These are phyloP conservation scores for Chrysolina oricalcia DNA, from an alignment of 2,888 invertebrate species.

Conservation along the genomic window DNA sequence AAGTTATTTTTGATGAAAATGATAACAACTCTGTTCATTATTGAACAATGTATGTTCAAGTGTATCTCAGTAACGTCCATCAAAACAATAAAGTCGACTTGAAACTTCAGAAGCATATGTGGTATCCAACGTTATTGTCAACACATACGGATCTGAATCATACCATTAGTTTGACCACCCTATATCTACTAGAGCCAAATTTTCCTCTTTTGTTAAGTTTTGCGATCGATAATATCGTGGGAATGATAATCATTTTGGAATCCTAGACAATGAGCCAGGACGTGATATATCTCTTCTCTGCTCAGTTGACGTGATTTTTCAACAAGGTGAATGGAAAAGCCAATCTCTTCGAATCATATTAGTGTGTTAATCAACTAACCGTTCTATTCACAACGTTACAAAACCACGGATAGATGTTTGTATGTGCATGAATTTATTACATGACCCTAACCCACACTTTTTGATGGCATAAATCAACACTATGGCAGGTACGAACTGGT, in stretches of 20 bases:
- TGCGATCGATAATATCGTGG: background rate
- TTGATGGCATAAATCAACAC: background rate
- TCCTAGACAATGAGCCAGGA: background rate
- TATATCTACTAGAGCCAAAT: background rate
- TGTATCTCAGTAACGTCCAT: too few relatives aligned
- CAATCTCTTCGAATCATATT: background rate
- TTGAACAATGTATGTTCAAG: too few relatives aligned
- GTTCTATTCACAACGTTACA: conserved; percentile 6
- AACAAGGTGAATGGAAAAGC: background rate
- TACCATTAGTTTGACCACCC: too few relatives aligned
- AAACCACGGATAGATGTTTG: conserved; percentile 5
- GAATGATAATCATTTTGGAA: background rate
- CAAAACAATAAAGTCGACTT: too few relatives aligned
- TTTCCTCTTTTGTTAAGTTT: background rate
- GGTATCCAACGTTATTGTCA: too few relatives aligned
- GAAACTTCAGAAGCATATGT: too few relatives aligned
- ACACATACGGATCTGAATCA: too few relatives aligned
- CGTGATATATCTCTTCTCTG: background rate
- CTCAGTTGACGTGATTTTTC: background rate
- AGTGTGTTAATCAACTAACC: background rate
- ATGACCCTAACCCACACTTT: background rate
- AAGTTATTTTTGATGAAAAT: too few relatives aligned
- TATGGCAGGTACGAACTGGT: conserved; percentile 14
- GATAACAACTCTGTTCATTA: too few relatives aligned
- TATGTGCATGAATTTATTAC: conserved; percentile 14